These are phyloP conservation scores for Drosophila borealis DNA, from an alignment of 2,888 invertebrate genomes.

Conservation along the genomic window DNA sequence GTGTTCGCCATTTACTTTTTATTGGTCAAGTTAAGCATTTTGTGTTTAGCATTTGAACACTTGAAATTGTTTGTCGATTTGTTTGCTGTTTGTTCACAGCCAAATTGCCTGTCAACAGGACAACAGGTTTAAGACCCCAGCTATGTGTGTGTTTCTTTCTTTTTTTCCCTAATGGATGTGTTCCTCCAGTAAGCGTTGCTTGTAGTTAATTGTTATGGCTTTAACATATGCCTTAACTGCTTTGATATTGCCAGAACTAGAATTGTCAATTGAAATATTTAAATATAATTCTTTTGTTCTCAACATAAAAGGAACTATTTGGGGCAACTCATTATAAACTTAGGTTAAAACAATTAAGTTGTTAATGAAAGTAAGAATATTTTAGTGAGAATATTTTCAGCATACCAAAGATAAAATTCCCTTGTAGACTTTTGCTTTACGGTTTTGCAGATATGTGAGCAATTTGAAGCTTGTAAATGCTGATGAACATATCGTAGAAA, in stretches of 20 bases:
- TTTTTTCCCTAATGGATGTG: not conserved
- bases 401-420: too few relatives aligned
- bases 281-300: not conserved
- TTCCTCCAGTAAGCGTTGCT: not conserved
- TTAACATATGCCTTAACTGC: not conserved
- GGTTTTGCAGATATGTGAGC: too few relatives aligned
- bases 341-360: too few relatives aligned
- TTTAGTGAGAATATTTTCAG: too few relatives aligned
- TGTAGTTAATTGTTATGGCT: constrained; percentile 17
- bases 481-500: too few relatives aligned
- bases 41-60: constrained; percentile 62
- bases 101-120: constrained; percentile 46
- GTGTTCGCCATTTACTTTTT: constrained; percentile 65
- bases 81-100: constrained; percentile 62
- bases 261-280: too few relatives aligned
- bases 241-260: not conserved
- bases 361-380: too few relatives aligned
- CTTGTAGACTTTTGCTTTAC: too few relatives aligned
- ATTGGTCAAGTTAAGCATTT: constrained; percentile 64
- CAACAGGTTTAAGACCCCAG: constrained; percentile 45
- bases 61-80: constrained; percentile 68
- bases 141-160: constrained; percentile 1
- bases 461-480: too few relatives aligned
- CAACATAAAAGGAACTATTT: too few relatives aligned
- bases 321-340: too few relatives aligned